Evolutionary conservation across 2,888 invertebrate species (phyloP), one percentile per base, ranked within the genome.

Genomic region (Malthinus flaveolus): DNA sequence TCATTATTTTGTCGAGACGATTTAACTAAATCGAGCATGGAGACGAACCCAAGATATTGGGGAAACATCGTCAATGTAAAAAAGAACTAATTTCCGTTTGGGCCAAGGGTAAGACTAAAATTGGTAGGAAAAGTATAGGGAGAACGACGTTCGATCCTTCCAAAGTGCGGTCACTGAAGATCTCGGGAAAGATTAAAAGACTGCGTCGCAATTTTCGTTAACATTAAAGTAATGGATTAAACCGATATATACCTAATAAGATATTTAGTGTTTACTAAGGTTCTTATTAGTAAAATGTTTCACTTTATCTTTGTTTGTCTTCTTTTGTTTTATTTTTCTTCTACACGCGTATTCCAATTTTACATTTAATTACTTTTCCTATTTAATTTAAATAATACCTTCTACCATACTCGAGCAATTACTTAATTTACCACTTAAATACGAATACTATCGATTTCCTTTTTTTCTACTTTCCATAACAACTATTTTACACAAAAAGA

Each of bases 11-110:
- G 67, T 71, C 62, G 67, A 67, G 67, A 68, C 68, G 68, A 72
- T 73, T 68, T 70, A 68, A 72, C 70, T 71, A 75, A 75, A 73
- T 74, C 72, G 72, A 72, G 70, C 73, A 72, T 72, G 70, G 70
- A 71, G 67, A 69, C 66, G 69, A 71, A 69, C 71, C 23, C 68
- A 68, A 71, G 72, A 73, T 74, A 74, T 73, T 72, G 71, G 71
- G 70, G 71, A 73, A 74, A 70, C 73, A 72, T 71, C 72, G 67
- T 45, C 71, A 69, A 72, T 72, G 72, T 73, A 75, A 75, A 75
- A 75, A 75, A 73, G 71, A 76, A 73, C 74, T 76, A 75, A 76
- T 76, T 75, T 76, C 75, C 75, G 75, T 70, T 72, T 66, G 70
- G 72, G 71, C 70, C 72, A 68, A 68, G 70, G 71, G 72, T 68